These are phyloP conservation scores for Atlantisia rogersi DNA, from an alignment of 2,113 vertebrate genomes.

Conservation along the genomic window DNA sequence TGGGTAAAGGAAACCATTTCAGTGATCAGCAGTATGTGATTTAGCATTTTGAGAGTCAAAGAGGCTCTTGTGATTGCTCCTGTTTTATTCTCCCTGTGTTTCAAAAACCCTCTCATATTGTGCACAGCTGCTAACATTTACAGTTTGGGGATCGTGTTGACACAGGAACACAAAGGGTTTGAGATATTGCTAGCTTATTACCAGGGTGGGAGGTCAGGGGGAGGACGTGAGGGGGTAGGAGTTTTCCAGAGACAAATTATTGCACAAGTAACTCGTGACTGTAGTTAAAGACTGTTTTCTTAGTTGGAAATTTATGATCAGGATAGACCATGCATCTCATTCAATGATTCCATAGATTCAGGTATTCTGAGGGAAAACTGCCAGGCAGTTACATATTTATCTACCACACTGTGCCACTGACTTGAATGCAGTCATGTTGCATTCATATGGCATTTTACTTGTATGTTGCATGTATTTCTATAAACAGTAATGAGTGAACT, in stretches of 20 bases:
- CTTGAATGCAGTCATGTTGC: not conserved
- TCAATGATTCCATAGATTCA: not conserved
- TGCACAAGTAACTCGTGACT: not conserved
- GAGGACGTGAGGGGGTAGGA: not conserved
- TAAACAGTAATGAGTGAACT: not conserved
- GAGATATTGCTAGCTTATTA: constrained; percentile 50
- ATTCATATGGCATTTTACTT: not conserved
- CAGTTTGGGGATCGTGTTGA: constrained; percentile 61
- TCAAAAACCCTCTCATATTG: constrained; percentile 41
- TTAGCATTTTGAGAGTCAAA: constrained; percentile 60
- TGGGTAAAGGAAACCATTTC: constrained; percentile 38
- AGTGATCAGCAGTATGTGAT: constrained; percentile 51
- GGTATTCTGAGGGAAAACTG: not conserved
- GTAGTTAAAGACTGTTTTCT: not conserved
- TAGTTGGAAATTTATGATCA: constrained; percentile 16
- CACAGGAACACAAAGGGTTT: constrained; percentile 51
- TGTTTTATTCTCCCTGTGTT: not conserved
- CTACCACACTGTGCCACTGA: not conserved
- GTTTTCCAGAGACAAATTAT: constrained; percentile 7
- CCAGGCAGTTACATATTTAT: not conserved
- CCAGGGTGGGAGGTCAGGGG: constrained; percentile 37
- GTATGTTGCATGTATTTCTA: not conserved
- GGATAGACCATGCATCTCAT: not conserved
- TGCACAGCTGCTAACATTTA: constrained; percentile 66
- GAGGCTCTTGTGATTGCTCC: constrained; percentile 56